Percentiles rank a stretch among this genome's conserved stretches.
Conservation (phyloP, 1,140 invertebrate species). For the Lordiphosa clarofinis region DNA sequence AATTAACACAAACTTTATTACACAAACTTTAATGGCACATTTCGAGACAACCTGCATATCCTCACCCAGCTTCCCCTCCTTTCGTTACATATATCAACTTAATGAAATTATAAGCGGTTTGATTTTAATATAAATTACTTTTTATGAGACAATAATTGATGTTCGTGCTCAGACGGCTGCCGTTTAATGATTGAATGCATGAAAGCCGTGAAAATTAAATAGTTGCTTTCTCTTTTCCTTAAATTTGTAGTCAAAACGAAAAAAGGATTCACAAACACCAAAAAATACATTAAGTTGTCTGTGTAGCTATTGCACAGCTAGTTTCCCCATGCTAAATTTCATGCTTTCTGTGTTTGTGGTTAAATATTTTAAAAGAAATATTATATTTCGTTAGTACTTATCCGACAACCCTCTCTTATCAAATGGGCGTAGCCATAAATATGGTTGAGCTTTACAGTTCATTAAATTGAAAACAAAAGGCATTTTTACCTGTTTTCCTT, state of each 20-base stretch:
- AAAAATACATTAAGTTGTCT: too few relatives aligned
- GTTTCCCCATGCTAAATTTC: too few relatives aligned
- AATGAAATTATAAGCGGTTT: slow-evolving; percentile 75
- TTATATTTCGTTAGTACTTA: slow-evolving; percentile 27
- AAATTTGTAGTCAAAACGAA: too few relatives aligned
- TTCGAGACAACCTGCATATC: slow-evolving; percentile 5
- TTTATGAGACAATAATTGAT: slow-evolving; percentile 68
- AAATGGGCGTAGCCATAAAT: slow-evolving; percentile 65
- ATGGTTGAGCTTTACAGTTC: slow-evolving; percentile 73
- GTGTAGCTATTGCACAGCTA: too few relatives aligned
- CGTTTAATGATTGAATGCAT: slow-evolving; percentile 52
- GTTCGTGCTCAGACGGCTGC: slow-evolving; percentile 36
- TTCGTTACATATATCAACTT: slow-evolving; percentile 42
- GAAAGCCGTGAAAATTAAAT: slow-evolving; percentile 4
- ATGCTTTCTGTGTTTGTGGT: too few relatives aligned
- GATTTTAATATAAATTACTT: slow-evolving; percentile 76
- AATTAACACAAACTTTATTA: slow-evolving; percentile 75
- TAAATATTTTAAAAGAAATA: slow-evolving; percentile 17
- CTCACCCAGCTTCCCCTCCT: neutral
- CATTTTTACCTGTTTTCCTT: slow-evolving; percentile 48
- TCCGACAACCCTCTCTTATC: slow-evolving; percentile 33
- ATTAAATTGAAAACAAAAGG: slow-evolving; percentile 77
- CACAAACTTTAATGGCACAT: slow-evolving; percentile 53
- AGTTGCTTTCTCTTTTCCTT: neutral
- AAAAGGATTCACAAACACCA: too few relatives aligned